Base-by-base conservation (phyloP, 2,888 invertebrate genomes). In the Phaonia tiefii region DNA sequence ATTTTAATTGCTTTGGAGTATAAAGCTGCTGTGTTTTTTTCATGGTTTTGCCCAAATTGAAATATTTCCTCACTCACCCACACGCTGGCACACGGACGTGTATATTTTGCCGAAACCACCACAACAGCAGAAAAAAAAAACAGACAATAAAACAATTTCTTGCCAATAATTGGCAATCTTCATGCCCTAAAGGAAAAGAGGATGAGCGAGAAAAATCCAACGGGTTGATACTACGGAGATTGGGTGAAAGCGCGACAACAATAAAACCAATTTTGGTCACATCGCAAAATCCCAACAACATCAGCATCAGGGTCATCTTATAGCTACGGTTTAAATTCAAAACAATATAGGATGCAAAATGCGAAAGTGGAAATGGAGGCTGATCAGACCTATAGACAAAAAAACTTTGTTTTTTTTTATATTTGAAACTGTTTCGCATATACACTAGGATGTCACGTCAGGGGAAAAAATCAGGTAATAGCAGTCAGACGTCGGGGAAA, bases 251-350 rank as follows among this genome's bases (percentile, higher is more conserved):
- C 51, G 17, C 26, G 46, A 56, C 10, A 54, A 76, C 74, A 77
- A 60, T 74, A 74, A 80, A 77, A 80, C 66, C 80, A 77, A 80
- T 80, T 80, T 77, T 71, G 76, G 80, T 80, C 69, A 69, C 63
- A 76, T 76, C 65, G 42, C 76, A 76, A 66, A 80, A 70, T 72
- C 60, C 54, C 49, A 60, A 67, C 69, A 65, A 25, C 56, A 22
- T 11, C 51, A 5, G 31, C 31, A 31, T 3, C 31, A 31, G 31
- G 8, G 8, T 31, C n/a, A n/a, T n/a, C n/a, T 31, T 31, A 31
- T 31, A n/a, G 31, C 31, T 31, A 8, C 31, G 31, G 3, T 31
- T 3, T 31, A 65, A 80, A 70, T 71, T 46, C 54, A 37, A 60
- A 65, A 25, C 42, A 22, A 17, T 39, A 49, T 15, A 20, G 26